Conservation (phyloP, 2,888 invertebrate genomes). For the Sisyra nigra region DNA sequence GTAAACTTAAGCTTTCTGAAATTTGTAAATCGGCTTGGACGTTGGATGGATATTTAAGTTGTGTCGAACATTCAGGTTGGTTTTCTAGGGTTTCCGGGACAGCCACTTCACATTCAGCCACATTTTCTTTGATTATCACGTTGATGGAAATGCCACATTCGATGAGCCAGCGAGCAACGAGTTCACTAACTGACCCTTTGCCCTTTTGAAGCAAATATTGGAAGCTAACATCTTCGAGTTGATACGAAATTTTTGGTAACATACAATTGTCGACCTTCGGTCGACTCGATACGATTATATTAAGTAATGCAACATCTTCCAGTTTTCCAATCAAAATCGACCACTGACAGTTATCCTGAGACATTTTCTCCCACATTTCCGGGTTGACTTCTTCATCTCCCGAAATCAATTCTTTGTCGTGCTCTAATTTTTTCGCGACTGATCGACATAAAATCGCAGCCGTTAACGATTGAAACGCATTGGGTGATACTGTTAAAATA, state of each 20-base stretch:
- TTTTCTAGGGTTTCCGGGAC: constrained; percentile 7
- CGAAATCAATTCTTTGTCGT: constrained; percentile 22
- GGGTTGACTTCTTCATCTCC: constrained; percentile 25
- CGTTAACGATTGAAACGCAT: constrained; percentile 62
- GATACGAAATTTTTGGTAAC: constrained; percentile 37
- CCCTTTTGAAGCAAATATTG: constrained; percentile 47
- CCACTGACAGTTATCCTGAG: constrained; percentile 77
- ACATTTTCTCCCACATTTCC: constrained; percentile 65
- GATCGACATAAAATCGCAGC: constrained; percentile 72
- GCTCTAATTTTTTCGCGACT: constrained; percentile 40
- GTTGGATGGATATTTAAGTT: constrained; percentile 8
- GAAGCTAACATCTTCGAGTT: constrained; percentile 42
- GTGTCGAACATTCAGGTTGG: constrained; percentile 1
- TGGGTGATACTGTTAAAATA: constrained; percentile 51
- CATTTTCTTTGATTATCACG: constrained; percentile 35
- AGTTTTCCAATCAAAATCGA: constrained; percentile 72
- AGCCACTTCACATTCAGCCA: constrained; percentile 18
- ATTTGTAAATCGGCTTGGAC: constrained; percentile 23
- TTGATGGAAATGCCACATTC: constrained; percentile 53
- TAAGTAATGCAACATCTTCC: constrained; percentile 72
- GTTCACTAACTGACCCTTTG: constrained; percentile 74
- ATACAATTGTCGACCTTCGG: constrained; percentile 26
- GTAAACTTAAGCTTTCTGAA: constrained; percentile 42
- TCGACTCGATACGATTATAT: constrained; percentile 44
- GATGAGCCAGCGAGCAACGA: constrained; percentile 76